Conservation (phyloP, 1,140 invertebrate genomes). For the Eriosoma lanigerum region DNA sequence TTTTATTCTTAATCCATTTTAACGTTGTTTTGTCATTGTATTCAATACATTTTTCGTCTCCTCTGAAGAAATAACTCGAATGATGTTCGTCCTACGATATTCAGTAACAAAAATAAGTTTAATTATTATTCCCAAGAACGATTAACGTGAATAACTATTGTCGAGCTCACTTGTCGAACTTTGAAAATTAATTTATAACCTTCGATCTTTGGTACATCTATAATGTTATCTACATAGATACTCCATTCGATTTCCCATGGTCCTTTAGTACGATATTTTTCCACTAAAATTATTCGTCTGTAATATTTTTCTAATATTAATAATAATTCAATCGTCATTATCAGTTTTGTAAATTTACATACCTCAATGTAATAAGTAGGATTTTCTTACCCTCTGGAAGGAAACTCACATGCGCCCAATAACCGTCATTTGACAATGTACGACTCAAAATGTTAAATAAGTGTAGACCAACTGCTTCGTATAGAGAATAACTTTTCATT, state of each 20-base stretch:
- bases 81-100: conserved; percentile 56
- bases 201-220: conserved; percentile 68
- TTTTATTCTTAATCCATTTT: conserved; percentile 71
- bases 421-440: conserved; percentile 64
- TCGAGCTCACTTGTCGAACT: conserved; percentile 70
- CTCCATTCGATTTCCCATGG: conserved; percentile 78
- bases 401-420: conserved; percentile 71
- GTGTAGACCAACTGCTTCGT: conserved; percentile 67
- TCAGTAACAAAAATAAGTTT: not conserved
- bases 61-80: conserved; percentile 47
- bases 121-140: not conserved
- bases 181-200: conserved; percentile 71
- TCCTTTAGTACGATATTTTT: conserved; percentile 71
- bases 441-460: conserved; percentile 59
- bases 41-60: conserved; percentile 67
- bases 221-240: conserved; percentile 72
- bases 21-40: conserved; percentile 67
- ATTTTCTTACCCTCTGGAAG: conserved; percentile 61
- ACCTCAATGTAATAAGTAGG: conserved; percentile 67
- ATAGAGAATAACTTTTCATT: conserved; percentile 67
- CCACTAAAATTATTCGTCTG: conserved; percentile 74
- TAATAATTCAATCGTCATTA: not conserved
- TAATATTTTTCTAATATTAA: conserved; percentile 54
- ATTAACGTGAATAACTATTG: too few relatives aligned
- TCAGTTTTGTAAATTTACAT: not conserved